Percentiles rank a stretch among this genome's conserved stretches.
Conservation (phyloP, 2,113 vertebrate species). For the Delphinapterus leucas region DNA sequence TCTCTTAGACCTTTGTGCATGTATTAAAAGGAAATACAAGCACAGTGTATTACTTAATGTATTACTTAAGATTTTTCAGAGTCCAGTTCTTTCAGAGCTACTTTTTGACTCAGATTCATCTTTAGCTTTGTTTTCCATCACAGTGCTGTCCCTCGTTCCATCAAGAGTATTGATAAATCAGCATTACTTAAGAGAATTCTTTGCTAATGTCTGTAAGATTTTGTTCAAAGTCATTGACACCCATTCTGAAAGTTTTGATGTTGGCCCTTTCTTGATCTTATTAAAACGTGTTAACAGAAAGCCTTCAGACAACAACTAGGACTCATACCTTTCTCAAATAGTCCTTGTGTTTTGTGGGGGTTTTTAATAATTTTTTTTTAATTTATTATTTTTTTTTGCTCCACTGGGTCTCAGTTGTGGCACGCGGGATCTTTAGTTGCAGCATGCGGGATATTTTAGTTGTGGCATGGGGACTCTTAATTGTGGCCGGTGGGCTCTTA, state of each 20-base stretch:
- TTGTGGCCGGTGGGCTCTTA: too few relatives aligned
- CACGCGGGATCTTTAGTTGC: too few relatives aligned
- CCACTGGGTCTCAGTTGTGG: too few relatives aligned
- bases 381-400: too few relatives aligned
- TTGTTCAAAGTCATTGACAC: not conserved
- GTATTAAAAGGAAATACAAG: not conserved
- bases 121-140: not conserved
- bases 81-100: not conserved
- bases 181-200: not conserved
- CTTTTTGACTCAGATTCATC: not conserved
- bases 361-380: fast-evolving
- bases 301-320: not conserved
- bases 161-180: not conserved
- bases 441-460: too few relatives aligned
- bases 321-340: not conserved
- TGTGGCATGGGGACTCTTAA: too few relatives aligned
- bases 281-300: not conserved
- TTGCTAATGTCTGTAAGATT: not conserved
- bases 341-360: not conserved
- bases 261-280: not conserved
- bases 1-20: not conserved
- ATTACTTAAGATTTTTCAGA: not conserved
- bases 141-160: not conserved
- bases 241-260: not conserved
- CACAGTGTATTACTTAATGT: not conserved